Evolutionary conservation across 2,888 invertebrate species (phyloP), one percentile per base, ranked within the genome.

Genomic region (Harpalus rufipes): DNA sequence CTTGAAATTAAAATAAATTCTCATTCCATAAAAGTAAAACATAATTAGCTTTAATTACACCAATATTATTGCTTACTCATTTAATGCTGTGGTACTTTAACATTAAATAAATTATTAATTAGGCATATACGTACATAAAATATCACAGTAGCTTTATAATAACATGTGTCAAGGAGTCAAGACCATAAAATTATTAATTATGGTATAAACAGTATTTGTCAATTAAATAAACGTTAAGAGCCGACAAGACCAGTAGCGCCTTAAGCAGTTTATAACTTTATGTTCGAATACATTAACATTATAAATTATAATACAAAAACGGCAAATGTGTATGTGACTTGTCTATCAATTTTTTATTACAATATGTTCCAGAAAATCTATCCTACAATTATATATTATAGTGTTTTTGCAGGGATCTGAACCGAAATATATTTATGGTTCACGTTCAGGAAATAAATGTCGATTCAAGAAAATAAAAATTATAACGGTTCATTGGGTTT

Each of bases 191-290:
- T 63, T 21, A 63, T 63, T 63, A 63, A 63, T 63, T 63, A 25
- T 18, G 21, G 21, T 63, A 63, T 63, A 63, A 63, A 68, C 14
- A 68, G 68, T 68, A 14, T 68, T 39, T 32, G 68, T 68, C 32
- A 68, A 68, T 68, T 68, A 68, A 68, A 68, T 68, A 39, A 25
- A 39, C 68, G 14, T 39, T 39, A 68, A 39, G 68, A 25, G n/a
- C 59, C 14, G 16, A n/a, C 16, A 59, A 16, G 16, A 59, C 59
- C 3, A 59, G 14, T 16, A 59, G 16, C 16, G 59, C 59, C 59
- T 59, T 16, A 10, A 59, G 59, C 59, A 0, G 16, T 16, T 16
- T 51, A 51, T 59, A 59, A 16, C 14, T 59, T 59, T 59, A 59
- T 59, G 16, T 5, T 14, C 16, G 16, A 59, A 16, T 59, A 59